Conservation (phyloP, 2,888 invertebrate species). For the Microctonus brassicae region DNA sequence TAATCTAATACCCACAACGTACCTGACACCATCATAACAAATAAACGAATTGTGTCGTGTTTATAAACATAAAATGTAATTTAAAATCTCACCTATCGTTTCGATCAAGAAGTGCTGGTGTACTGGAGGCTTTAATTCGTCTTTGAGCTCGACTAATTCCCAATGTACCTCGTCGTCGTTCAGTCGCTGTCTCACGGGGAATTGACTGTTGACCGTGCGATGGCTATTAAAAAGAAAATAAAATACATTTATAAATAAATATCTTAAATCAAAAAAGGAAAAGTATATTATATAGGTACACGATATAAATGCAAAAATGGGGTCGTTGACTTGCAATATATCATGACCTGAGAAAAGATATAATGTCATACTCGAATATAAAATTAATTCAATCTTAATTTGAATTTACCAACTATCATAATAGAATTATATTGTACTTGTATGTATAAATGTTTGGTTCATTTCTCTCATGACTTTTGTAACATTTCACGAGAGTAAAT, state of each 20-base stretch:
- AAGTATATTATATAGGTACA: neutral
- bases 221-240: slow-evolving; percentile 39
- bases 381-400: slow-evolving; percentile 13
- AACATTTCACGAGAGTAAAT: neutral
- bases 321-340: slow-evolving; percentile 17
- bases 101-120: slow-evolving; percentile 61
- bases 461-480: neutral
- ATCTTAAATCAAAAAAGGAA: neutral
- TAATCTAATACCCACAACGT: no score
- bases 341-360: neutral
- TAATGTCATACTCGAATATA: slow-evolving; percentile 4
- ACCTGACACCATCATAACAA: no score
- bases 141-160: slow-evolving; percentile 61
- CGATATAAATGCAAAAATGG: neutral
- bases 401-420: neutral
- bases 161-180: slow-evolving; percentile 55
- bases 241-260: slow-evolving; percentile 5
- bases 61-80: neutral
- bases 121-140: slow-evolving; percentile 63
- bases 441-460: neutral
- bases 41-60: neutral
- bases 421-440: neutral
- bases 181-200: slow-evolving; percentile 38
- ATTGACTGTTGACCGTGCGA: slow-evolving; percentile 43
- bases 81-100: slow-evolving; percentile 57